These are phyloP conservation scores for Catotricha subobsoleta DNA, from an alignment of 2,888 invertebrate genomes.

Conservation along the genomic window DNA sequence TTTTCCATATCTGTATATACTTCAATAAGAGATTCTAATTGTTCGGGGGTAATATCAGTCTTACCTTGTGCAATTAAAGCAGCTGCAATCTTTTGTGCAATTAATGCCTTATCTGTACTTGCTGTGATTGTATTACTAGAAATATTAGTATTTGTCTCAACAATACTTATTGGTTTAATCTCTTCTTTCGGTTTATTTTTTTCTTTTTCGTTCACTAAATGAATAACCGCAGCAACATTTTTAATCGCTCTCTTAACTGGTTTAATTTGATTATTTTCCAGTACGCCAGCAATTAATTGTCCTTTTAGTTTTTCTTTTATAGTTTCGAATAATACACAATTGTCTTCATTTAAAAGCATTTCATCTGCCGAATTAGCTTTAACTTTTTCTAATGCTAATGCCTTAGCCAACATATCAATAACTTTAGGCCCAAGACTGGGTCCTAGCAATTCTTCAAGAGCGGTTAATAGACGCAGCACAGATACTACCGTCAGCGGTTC, in stretches of 20 bases:
- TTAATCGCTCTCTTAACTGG: slow-evolving; percentile 58
- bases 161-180: slow-evolving; percentile 14
- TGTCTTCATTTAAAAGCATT: slow-evolving; percentile 49
- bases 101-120: slow-evolving; percentile 41
- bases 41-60: slow-evolving; percentile 60
- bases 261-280: slow-evolving; percentile 38
- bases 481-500: slow-evolving; percentile 39
- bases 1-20: slow-evolving; percentile 57
- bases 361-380: slow-evolving; percentile 58
- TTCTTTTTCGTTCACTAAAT: slow-evolving; percentile 39
- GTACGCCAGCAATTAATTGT: slow-evolving; percentile 50
- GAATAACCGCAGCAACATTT: slow-evolving; percentile 55
- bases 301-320: slow-evolving; percentile 74
- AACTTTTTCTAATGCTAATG: slow-evolving; percentile 56
- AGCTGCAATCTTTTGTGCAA: slow-evolving; percentile 65
- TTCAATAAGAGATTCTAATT: slow-evolving; percentile 60
- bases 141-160: slow-evolving; percentile 10
- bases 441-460: slow-evolving; percentile 68
- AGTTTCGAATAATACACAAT: slow-evolving; percentile 62
- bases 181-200: slow-evolving; percentile 19
- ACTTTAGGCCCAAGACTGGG: slow-evolving; percentile 58
- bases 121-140: slow-evolving; percentile 21
- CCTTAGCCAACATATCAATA: slow-evolving; percentile 55
- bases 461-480: slow-evolving; percentile 56
- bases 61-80: slow-evolving; percentile 62